Evolutionary conservation across 2,888 invertebrate genomes (phyloP).

Genomic region (Strigamia crassipes): DNA sequence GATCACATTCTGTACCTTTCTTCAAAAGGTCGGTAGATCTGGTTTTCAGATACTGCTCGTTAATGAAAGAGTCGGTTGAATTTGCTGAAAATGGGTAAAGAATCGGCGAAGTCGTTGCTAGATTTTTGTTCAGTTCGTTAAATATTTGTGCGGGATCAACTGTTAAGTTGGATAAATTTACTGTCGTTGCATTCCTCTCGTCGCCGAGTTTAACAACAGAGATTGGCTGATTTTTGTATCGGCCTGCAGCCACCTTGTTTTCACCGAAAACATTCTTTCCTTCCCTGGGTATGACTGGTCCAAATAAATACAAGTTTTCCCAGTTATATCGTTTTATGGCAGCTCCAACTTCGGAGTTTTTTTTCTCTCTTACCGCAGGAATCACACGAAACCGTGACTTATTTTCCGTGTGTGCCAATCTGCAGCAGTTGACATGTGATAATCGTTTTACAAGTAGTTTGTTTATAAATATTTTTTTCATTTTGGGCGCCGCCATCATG

Average conservation of each 20-base stretch:
- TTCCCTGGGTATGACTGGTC: slow-evolving; percentile 24
- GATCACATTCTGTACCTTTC: background rate
- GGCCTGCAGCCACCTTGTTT: background rate
- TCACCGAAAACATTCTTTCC: background rate
- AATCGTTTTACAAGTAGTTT: background rate
- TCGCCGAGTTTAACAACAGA: background rate
- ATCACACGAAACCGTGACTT: background rate
- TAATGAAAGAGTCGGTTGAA: background rate
- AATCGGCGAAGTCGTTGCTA: background rate
- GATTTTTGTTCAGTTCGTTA: background rate
- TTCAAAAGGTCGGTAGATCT: background rate
- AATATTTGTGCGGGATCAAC: background rate
- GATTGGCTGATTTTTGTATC: background rate
- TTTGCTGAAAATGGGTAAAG: background rate
- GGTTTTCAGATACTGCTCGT: background rate
- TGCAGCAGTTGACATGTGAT: background rate
- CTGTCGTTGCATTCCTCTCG: too few relatives aligned
- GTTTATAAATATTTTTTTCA: background rate
- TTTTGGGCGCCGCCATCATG: background rate
- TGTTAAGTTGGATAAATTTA: background rate
- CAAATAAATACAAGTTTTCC: slow-evolving; percentile 47
- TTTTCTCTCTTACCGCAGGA: background rate
- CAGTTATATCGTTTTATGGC: slow-evolving; percentile 42
- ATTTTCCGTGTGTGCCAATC: background rate
- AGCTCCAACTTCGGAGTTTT: background rate